A percentile compares a stretch with the other conserved stretches of the same genome.
phyloP scores from a whole-genome alignment of 2,888 invertebrate genomes.

The Acanthosoma haemorrhoidale region DNA sequence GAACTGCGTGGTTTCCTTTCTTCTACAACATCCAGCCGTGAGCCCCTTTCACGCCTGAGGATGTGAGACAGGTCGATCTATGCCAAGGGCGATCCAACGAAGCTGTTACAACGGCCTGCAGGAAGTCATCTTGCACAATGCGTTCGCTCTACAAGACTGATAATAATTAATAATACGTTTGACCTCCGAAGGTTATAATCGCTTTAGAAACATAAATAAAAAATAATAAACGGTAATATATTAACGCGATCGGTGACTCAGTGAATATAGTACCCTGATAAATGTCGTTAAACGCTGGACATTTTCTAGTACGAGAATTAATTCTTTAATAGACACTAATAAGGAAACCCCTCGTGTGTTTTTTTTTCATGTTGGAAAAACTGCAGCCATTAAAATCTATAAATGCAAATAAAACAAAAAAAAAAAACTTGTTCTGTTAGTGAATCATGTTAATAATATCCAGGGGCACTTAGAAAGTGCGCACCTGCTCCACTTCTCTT shows the following conservation, averaged over 20 bases:
- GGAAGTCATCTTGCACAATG: neutral
- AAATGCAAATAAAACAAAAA: slow-evolving; percentile 3
- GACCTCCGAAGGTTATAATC: no score
- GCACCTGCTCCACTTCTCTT: no score
- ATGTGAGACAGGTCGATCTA: neutral
- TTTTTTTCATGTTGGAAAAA: no score
- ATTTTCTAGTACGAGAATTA: neutral
- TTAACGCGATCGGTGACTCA: neutral
- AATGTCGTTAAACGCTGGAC: neutral
- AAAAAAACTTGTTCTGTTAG: no score
- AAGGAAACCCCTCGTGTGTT: no score
- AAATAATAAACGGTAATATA: neutral
- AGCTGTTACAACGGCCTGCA: neutral
- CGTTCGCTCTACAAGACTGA: neutral
- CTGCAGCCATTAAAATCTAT: no score
- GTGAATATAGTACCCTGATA: neutral
- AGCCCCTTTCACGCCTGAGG: neutral
- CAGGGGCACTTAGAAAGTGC: slow-evolving; percentile 1
- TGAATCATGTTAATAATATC: no score
- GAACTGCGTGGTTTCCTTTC: no score
- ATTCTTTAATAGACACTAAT: neutral
- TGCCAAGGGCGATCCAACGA: neutral
- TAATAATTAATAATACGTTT: neutral
- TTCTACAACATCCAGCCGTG: neutral
- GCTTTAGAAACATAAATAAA: neutral